Evolutionary conservation across 2,888 invertebrate species (phyloP).

Genomic region (Norana najaformis): DNA sequence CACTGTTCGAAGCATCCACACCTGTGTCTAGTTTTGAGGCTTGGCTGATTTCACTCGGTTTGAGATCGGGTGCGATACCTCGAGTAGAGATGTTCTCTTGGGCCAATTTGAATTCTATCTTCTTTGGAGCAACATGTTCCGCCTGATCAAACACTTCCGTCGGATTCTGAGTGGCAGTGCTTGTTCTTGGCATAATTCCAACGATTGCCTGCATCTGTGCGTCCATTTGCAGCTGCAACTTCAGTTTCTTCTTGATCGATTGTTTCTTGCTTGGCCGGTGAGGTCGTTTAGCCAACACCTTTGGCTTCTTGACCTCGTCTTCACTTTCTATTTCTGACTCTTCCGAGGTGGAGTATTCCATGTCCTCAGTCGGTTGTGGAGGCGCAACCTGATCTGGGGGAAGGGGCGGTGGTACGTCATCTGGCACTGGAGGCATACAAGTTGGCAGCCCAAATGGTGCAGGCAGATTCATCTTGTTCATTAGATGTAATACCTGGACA

Average conservation of each 20-base stretch:
- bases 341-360: constrained; percentile 52
- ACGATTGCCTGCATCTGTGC: constrained; percentile 33
- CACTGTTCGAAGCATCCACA: not conserved
- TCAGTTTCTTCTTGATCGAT: constrained; percentile 32
- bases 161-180: constrained; percentile 36
- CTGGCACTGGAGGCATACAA: constrained; percentile 40
- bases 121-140: constrained; percentile 65
- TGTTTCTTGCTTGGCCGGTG: constrained; percentile 48
- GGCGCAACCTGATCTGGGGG: constrained; percentile 26
- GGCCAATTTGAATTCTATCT: constrained; percentile 50
- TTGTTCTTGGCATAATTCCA: not conserved
- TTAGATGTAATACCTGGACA: constrained; percentile 78
- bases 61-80: not conserved
- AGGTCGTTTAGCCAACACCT: not conserved
- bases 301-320: constrained; percentile 23
- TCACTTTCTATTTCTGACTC: constrained; percentile 73
- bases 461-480: constrained; percentile 91
- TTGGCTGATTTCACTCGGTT: not conserved
- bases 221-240: constrained; percentile 32
- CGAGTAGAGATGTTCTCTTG: not conserved
- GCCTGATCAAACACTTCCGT: constrained; percentile 52
- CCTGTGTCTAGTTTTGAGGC: not conserved
- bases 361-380: constrained; percentile 18
- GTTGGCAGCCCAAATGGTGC: constrained; percentile 73
- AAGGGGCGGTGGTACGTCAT: constrained; percentile 21